These are phyloP conservation scores for Athetis lepigone DNA, from an alignment of 2,888 invertebrate species.

Conservation along the genomic window DNA sequence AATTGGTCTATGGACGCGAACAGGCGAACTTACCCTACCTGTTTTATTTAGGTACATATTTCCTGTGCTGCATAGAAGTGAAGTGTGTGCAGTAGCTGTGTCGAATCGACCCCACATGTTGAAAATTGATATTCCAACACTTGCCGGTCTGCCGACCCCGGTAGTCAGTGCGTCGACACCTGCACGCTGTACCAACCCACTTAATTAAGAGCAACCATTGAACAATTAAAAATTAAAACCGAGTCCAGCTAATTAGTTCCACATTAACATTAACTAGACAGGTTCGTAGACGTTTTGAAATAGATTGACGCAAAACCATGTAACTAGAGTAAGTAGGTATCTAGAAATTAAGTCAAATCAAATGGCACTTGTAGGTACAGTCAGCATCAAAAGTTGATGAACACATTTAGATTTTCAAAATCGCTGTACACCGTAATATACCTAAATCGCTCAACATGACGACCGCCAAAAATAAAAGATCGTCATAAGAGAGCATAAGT, in stretches of 20 bases:
- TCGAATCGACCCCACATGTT: slow-evolving; percentile 48
- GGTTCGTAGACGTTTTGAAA: slow-evolving; percentile 6
- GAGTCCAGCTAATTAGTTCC: slow-evolving; percentile 31
- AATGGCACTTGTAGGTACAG: slow-evolving; percentile 4
- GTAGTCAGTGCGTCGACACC: slow-evolving; percentile 38
- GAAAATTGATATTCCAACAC: slow-evolving; percentile 53
- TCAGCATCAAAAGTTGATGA: too few relatives aligned
- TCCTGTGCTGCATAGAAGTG: slow-evolving; percentile 1
- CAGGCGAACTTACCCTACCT: too few relatives aligned
- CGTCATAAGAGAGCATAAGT: too few relatives aligned
- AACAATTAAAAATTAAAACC: slow-evolving; percentile 43
- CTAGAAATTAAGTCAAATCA: slow-evolving; percentile 7
- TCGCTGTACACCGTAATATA: too few relatives aligned
- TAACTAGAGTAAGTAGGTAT: slow-evolving; percentile 12
- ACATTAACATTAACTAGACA: slow-evolving; percentile 41
- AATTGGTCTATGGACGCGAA: too few relatives aligned
- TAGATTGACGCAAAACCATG: slow-evolving; percentile 9
- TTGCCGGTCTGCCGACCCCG: slow-evolving; percentile 50
- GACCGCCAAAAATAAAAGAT: too few relatives aligned
- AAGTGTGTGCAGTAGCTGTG: slow-evolving; percentile 19
- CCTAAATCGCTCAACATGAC: too few relatives aligned
- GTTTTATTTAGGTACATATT: background rate
- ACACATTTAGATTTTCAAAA: too few relatives aligned
- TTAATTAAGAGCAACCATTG: slow-evolving; percentile 44
- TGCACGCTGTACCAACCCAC: slow-evolving; percentile 27